Conservation (phyloP, 2,113 vertebrate species). For the Ascaphus truei region DNA sequence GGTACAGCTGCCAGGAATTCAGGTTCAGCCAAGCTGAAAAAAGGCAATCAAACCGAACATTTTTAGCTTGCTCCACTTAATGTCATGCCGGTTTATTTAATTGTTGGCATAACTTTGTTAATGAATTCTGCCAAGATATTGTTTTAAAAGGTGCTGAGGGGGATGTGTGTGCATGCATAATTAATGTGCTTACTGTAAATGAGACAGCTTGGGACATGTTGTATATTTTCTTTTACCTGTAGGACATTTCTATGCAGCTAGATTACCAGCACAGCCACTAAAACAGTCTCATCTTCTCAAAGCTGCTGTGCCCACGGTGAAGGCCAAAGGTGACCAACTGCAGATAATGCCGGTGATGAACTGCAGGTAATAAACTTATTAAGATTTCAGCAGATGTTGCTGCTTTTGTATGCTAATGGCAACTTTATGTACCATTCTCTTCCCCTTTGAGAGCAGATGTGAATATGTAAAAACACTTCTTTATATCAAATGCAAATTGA, state of each 20-base stretch:
- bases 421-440: conserved; percentile 45
- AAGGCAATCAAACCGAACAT: conserved; percentile 33
- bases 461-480: conserved; percentile 37
- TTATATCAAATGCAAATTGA: conserved; percentile 55
- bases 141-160: conserved; percentile 25
- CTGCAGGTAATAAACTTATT: conserved; percentile 40
- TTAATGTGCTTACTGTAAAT: conserved; percentile 16
- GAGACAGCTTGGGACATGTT: conserved; percentile 12
- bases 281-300: neutral
- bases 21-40: neutral
- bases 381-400: conserved; percentile 43
- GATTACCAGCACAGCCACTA: neutral
- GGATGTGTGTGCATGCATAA: conserved; percentile 6
- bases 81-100: conserved; percentile 18
- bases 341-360: conserved; percentile 20
- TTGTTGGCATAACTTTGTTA: neutral
- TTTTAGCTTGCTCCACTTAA: conserved; percentile 38
- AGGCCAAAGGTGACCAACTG: conserved; percentile 35
- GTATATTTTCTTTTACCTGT: conserved; percentile 34
- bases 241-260: neutral
- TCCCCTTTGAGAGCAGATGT: conserved; percentile 51
- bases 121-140: conserved; percentile 22
- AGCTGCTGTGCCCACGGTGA: neutral
- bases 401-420: conserved; percentile 48
- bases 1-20: conserved; percentile 29